Percentiles rank a stretch among this genome's conserved stretches.
These are phyloP conservation scores for Monopterus albus DNA, from an alignment of 2,113 vertebrate species.

Conservation along the genomic window DNA sequence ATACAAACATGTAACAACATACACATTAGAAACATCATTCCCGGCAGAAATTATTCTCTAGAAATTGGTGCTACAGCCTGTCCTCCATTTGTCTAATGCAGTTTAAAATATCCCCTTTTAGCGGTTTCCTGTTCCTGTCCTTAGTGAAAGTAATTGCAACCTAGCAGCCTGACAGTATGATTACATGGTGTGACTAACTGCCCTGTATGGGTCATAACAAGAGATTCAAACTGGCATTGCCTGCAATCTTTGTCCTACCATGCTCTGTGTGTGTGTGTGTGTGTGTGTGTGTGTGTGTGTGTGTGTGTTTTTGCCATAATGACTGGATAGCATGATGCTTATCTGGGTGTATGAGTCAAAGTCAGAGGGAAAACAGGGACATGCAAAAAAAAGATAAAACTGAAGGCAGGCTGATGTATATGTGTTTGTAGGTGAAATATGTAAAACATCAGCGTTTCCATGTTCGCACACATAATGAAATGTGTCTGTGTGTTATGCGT, in stretches of 20 bases:
- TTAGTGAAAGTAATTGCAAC: conserved; percentile 10
- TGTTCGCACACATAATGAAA: not conserved
- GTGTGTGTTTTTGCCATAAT: not conserved
- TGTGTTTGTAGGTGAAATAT: not conserved
- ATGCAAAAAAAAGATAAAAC: not conserved
- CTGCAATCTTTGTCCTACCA: conserved; percentile 1
- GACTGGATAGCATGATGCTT: no score
- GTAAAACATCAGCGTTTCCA: not conserved
- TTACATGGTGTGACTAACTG: conserved; percentile 45
- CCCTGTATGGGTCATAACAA: conserved; percentile 41
- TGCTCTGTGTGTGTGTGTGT: not conserved
- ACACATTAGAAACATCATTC: not conserved
- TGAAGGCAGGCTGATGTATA: not conserved
- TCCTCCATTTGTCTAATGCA: not conserved
- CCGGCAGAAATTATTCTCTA: not conserved
- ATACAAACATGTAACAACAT: not conserved
- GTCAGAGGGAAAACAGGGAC: not conserved
- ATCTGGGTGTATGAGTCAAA: no score
- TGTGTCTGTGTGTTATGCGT: not conserved
- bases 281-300: not conserved
- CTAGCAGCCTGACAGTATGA: conserved; percentile 19
- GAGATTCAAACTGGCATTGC: conserved; percentile 22
- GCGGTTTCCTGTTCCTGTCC: not conserved
- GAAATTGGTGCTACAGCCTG: not conserved
- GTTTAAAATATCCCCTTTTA: conserved; percentile 20